These are phyloP conservation scores for Burhinus bistriatus DNA, from an alignment of 2,113 vertebrate genomes.

Conservation along the genomic window DNA sequence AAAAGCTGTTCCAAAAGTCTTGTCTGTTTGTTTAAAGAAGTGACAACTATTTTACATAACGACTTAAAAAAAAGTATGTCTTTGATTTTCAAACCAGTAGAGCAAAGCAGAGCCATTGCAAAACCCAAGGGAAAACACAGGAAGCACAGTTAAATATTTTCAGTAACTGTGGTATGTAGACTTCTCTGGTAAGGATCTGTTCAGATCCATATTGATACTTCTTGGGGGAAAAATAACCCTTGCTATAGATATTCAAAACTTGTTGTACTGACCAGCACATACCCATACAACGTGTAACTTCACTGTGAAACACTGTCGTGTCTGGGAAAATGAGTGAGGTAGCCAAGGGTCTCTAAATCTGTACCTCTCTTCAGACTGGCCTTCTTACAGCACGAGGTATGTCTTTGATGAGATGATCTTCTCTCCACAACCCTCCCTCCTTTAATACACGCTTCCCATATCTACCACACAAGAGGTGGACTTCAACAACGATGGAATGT, in stretches of 20 bases:
- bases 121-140: neutral
- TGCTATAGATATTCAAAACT: neutral
- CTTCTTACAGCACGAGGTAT: neutral
- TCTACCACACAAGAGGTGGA: neutral
- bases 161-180: neutral
- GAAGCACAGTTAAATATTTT: neutral
- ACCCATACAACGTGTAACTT: neutral
- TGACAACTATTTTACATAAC: neutral
- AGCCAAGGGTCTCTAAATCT: neutral
- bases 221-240: rapidly evolving
- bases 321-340: neutral
- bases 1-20: slow-evolving; percentile 17
- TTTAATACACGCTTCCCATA: neutral
- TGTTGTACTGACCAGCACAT: neutral
- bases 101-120: neutral
- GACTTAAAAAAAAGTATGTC: neutral
- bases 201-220: neutral
- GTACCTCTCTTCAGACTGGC: neutral
- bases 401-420: neutral
- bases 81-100: neutral
- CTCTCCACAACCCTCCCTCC: neutral
- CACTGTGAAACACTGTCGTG: neutral
- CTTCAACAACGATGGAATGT: neutral
- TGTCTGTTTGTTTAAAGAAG: neutral
- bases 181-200: neutral